Evolutionary conservation across 53 echinoderm and acorn worm genomes (phyloP).

Genomic region (Apostichopus leukothele): DNA sequence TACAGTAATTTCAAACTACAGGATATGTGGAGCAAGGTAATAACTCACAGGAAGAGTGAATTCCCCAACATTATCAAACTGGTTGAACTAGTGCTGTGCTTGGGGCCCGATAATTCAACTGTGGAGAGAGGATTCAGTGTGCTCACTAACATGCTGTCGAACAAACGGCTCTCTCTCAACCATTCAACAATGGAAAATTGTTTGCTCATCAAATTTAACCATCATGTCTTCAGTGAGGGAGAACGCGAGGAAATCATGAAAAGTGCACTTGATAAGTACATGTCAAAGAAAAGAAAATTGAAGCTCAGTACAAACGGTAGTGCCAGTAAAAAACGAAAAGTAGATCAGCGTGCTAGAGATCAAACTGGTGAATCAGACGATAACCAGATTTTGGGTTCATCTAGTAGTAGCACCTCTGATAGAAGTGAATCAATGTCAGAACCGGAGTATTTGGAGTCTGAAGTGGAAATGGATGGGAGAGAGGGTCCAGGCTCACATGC

Average conservation of each 20-base stretch:
- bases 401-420: neutral
- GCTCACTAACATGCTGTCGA: constrained; percentile 38
- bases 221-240: neutral
- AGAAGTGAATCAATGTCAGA: neutral
- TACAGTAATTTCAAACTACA: constrained; percentile 16
- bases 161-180: constrained; percentile 25
- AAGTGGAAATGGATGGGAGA: neutral
- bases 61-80: constrained; percentile 50
- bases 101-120: constrained; percentile 46
- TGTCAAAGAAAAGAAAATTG: neutral
- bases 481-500: neutral
- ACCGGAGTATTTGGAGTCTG: neutral
- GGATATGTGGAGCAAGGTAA: constrained; percentile 33
- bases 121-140: constrained; percentile 49
- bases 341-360: neutral
- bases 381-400: neutral
- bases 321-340: neutral
- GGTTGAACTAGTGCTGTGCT: constrained; percentile 15
- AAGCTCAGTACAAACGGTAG: neutral
- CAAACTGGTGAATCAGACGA: neutral
- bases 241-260: constrained; percentile 3
- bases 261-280: neutral
- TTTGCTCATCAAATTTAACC: too few species aligned
- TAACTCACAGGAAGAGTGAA: constrained; percentile 17
- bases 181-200: constrained; percentile 6